A percentile compares a stretch with the other conserved stretches of the same genome.
phyloP scores from a whole-genome alignment of 2,888 invertebrate species.

The Coelogynopora nodosa region DNA sequence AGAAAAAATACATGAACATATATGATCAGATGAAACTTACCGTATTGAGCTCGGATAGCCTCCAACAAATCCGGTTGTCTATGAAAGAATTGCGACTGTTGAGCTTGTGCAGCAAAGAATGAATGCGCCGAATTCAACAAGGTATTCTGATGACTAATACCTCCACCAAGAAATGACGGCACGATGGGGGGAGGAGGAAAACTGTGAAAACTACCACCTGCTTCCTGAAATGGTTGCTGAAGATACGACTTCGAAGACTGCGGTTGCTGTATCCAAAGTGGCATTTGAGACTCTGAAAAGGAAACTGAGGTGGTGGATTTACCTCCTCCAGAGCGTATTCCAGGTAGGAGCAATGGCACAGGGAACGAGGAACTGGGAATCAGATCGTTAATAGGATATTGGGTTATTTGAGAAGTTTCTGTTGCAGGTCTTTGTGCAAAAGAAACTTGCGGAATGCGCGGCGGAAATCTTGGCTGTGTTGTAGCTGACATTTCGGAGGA shows the following conservation, averaged over 20 bases:
- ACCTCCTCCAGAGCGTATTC: background rate
- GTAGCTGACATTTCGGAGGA: background rate
- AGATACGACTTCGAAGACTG: background rate
- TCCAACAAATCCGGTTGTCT: background rate
- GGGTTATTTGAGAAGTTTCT: background rate
- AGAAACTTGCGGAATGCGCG: no score
- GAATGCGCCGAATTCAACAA: background rate
- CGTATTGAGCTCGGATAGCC: conserved; percentile 2
- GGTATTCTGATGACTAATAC: background rate
- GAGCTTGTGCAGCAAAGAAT: background rate
- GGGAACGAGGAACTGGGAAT: background rate
- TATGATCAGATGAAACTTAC: background rate
- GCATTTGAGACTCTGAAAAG: background rate
- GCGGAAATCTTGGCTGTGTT: background rate
- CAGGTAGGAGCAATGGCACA: background rate
- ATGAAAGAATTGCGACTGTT: background rate
- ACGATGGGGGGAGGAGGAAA: background rate
- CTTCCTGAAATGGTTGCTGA: background rate
- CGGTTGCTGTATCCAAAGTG: background rate
- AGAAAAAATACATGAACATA: no score
- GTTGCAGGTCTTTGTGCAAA: no score
- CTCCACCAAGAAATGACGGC: background rate
- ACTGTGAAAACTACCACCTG: background rate
- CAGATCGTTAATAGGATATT: background rate
- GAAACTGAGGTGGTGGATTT: background rate